A percentile compares a stretch with the other conserved stretches of the same genome.
These are phyloP conservation scores for Mustelus asterias DNA, from an alignment of 2,113 vertebrate genomes.

Conservation along the genomic window DNA sequence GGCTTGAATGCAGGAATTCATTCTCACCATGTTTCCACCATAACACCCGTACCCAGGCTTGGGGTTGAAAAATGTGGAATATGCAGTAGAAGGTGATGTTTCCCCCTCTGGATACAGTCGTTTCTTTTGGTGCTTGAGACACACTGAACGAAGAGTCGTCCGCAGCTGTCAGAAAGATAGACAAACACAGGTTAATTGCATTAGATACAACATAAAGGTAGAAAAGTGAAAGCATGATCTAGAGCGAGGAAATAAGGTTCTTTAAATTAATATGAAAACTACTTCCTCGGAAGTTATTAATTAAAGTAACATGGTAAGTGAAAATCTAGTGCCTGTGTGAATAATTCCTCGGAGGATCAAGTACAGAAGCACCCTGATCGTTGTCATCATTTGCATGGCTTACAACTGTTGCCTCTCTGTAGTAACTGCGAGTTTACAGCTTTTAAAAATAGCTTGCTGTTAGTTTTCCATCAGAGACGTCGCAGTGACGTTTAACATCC, in stretches of 20 bases:
- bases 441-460: neutral
- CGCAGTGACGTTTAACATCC: neutral
- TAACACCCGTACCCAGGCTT: neutral
- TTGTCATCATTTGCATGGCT: neutral
- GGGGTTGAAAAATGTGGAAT: neutral
- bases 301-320: neutral
- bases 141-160: neutral
- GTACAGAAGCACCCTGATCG: neutral
- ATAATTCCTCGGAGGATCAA: neutral
- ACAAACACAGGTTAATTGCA: neutral
- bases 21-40: constrained; percentile 12
- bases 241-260: neutral
- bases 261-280: neutral
- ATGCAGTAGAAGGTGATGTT: neutral
- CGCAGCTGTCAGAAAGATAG: neutral
- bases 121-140: neutral
- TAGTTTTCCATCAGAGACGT: neutral
- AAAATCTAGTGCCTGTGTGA: neutral
- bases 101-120: neutral
- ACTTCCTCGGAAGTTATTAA: too few species aligned
- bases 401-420: neutral
- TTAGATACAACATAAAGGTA: neutral
- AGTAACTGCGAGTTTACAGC: neutral
- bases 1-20: neutral
- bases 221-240: neutral